Percentiles rank a stretch among this genome's conserved stretches.
Evolutionary conservation across 2,113 vertebrate species (phyloP).

Genomic region (Eudyptes chrysolophus): DNA sequence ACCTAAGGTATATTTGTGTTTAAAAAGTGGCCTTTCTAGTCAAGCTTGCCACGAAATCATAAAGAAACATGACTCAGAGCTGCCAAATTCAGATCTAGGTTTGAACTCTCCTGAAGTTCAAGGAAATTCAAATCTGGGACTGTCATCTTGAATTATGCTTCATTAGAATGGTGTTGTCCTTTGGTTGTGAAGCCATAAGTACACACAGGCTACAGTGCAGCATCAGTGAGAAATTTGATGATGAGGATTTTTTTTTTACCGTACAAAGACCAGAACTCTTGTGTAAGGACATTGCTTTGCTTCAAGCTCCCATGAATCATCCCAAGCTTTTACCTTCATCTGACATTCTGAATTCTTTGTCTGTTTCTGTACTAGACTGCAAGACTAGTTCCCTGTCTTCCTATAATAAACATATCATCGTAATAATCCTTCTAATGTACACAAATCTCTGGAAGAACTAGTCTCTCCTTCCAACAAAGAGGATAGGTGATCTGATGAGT

Average conservation of each 20-base stretch:
- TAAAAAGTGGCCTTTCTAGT: background rate
- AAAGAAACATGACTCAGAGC: background rate
- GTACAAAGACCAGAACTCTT: conserved; percentile 32
- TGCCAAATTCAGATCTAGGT: background rate
- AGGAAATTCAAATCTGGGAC: background rate
- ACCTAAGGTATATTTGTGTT: background rate
- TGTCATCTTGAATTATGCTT: background rate
- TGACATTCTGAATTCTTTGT: background rate
- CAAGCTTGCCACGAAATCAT: background rate
- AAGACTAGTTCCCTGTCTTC: conserved; percentile 37
- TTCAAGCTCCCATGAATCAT: conserved; percentile 34
- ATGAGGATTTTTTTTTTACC: background rate
- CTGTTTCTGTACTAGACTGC: conserved; percentile 18
- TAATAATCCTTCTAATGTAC: conserved; percentile 1
- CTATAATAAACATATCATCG: conserved; percentile 19
- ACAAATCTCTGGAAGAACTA: background rate
- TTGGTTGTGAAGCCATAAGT: background rate
- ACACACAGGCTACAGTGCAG: background rate
- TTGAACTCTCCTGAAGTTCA: background rate
- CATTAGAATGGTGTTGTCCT: background rate
- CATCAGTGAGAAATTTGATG: background rate
- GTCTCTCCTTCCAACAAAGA: background rate
- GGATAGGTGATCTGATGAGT: background rate
- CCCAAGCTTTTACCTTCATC: background rate
- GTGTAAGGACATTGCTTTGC: background rate